Evolutionary conservation across 2,113 vertebrate species (phyloP), one percentile per base, ranked within the genome.

Genomic region (Dicerorhinus sumatrensis): DNA sequence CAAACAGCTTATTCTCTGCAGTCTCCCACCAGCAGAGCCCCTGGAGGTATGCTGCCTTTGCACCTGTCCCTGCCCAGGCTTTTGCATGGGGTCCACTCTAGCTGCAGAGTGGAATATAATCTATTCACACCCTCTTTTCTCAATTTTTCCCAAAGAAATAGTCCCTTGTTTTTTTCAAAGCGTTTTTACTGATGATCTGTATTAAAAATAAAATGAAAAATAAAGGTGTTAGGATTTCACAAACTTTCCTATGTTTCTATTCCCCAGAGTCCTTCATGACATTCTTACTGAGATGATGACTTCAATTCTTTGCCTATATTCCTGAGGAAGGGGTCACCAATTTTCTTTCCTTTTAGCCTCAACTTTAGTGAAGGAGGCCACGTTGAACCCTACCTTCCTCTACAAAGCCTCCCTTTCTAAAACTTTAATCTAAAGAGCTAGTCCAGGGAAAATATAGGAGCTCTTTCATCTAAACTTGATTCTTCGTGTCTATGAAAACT

Each of bases 41-140:
- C 29, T 12, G 4, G 8, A 36, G 21, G 14, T 1, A 2, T 2
- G 0, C 0, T 8, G 14, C 6, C 69, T 89, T 48, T 76, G 25
- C 5, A 13, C 39, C 69, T 51, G 8, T 23, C 51, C 16, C 7
- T 63, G 8, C 12, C 23, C 46, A 3, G 39, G 2, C 14, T 65
- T 94, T 29, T 48, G 14, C 48, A 31, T 21, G 12, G 18, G 17
- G n/a, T 9, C 46, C 5, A 4, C 29, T 36, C 23, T 42, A 21
- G 48, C 56, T 65, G 46, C 36, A 72, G 48, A 60, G 20, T 46
- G 48, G 27, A 25, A 33, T 20, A 12, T 2, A 8, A 58, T 29
- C 54, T 36, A 10, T 8, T 20, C 42, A 12, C 16, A 18, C 14
- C 13, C 23, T 90, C 62, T 79, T n/a, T 56, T 79, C 29, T 51